These are phyloP conservation scores for Cynopterus brachyotis DNA, from an alignment of 2,113 vertebrate genomes.

Conservation along the genomic window DNA sequence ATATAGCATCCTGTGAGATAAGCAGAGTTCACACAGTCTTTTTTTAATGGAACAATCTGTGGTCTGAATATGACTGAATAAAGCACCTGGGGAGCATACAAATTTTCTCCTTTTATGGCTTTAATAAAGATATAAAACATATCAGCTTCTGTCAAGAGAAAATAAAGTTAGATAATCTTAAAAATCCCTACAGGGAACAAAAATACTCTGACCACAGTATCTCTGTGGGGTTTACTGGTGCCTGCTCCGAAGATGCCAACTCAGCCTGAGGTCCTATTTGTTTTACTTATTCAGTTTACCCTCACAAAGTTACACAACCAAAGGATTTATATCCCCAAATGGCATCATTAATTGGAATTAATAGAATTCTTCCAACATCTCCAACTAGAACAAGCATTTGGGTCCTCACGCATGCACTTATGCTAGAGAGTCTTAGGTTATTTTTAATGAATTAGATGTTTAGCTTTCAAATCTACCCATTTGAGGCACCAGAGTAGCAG, in stretches of 20 bases:
- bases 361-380: not conserved
- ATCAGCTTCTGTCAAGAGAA: not conserved
- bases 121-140: constrained; percentile 6
- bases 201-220: not conserved
- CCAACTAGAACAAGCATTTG: not conserved
- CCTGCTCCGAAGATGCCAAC: not conserved
- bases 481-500: not conserved
- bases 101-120: not conserved
- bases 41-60: not conserved
- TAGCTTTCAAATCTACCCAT: not conserved
- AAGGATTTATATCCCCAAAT: not conserved
- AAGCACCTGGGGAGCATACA: not conserved
- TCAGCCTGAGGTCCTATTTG: not conserved
- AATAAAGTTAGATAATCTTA: not conserved
- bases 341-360: not conserved
- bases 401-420: not conserved
- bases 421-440: not conserved
- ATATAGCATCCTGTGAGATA: not conserved
- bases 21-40: not conserved
- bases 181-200: not conserved
- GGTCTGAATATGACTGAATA: constrained; percentile 18
- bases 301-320: not conserved
- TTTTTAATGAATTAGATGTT: not conserved
- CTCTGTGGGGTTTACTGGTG: not conserved
- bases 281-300: not conserved